Base-by-base conservation (phyloP, 2,888 invertebrate species). In the Drepanosiphum platanoidis region DNA sequence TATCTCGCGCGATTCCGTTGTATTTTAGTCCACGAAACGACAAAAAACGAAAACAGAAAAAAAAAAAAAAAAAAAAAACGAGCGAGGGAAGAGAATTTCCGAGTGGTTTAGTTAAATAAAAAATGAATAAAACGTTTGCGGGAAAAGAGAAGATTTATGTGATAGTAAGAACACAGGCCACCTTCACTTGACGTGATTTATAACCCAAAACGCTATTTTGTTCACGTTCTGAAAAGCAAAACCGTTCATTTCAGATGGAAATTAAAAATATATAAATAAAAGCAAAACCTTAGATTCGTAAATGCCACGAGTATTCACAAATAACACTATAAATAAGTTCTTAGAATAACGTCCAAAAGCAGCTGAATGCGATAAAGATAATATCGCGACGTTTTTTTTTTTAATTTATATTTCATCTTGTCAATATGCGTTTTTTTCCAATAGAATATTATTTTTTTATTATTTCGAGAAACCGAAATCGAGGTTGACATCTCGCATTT, bases 261-360 rank as follows among this genome's bases (percentile, higher is more conserved):
- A 83, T 83, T 75, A 75, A 74, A 83, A 75, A 66, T 83, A 46
- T 72, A 83, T 83, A 83, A 83, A 72, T 74, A 74, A 83, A 74
- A 80, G 52, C 42, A 22, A 83, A n/a, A 66, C 58, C 32, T 80
- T 36, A 80, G 46, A 52, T 70, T 80, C 74, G 66, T 34, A 74
- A 83, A 83, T 83, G 18, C 64, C 46, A 66, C 30, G 81, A 83
- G 74, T 72, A 64, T 83, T 64, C 82, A 58, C 64, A 46, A 83
- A 83, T 64, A 74, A 34, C 71, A 81, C 81, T 81, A 72, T 81
- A 87, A 86, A 87, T 80, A 80, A 52, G 68, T 70, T 70, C 79
- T 80, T 34, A 34, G 52, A 66, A 66, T 22, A 46, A 64, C 30
- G 64, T 78, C 78, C 64, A 78, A 78, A 78, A 78, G 78, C 13